Conservation (phyloP, 2,797 vertebrate genomes). For the Furcifer pardalis region DNA sequence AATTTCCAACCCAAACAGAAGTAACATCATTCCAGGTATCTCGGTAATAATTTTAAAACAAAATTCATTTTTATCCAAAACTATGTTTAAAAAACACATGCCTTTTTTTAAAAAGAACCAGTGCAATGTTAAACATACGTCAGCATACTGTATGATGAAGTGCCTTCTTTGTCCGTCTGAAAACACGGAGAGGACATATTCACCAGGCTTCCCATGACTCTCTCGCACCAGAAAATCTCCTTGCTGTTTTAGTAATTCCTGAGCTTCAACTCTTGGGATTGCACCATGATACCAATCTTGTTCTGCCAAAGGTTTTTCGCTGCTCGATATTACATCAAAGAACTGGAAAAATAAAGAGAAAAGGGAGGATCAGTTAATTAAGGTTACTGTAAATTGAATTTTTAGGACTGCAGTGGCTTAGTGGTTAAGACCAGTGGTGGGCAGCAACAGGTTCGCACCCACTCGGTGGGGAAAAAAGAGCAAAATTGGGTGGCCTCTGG, state of each 20-base stretch:
- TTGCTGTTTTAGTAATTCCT: conserved; percentile 92
- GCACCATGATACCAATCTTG: conserved; percentile 98
- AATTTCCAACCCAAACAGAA: background rate
- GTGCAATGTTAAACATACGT: conserved; percentile 83
- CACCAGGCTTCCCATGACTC: conserved; percentile 96
- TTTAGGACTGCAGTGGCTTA: no score
- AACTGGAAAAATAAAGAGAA: conserved; percentile 77
- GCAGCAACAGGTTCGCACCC: no score
- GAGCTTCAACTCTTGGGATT: conserved; percentile 93
- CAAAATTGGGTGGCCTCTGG: no score
- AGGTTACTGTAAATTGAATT: background rate
- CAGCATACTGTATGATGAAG: conserved; percentile 97
- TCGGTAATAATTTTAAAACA: background rate
- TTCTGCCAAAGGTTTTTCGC: conserved; percentile 90
- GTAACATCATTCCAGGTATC: background rate
- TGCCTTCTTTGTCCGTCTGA: conserved; percentile 93
- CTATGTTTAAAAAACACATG: background rate
- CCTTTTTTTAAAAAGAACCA: conserved; percentile 36
- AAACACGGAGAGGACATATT: conserved; percentile 97
- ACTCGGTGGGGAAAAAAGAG: no score
- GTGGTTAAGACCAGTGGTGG: no score
- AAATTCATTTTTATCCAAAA: background rate
- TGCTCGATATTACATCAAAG: conserved; percentile 87
- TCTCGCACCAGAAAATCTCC: conserved; percentile 97
- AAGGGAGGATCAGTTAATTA: conserved; percentile 51